Percentiles rank a stretch among this genome's conserved stretches.
Evolutionary conservation across 2,797 vertebrate species (phyloP).

Genomic region (Orientallactaga sibirica): DNA sequence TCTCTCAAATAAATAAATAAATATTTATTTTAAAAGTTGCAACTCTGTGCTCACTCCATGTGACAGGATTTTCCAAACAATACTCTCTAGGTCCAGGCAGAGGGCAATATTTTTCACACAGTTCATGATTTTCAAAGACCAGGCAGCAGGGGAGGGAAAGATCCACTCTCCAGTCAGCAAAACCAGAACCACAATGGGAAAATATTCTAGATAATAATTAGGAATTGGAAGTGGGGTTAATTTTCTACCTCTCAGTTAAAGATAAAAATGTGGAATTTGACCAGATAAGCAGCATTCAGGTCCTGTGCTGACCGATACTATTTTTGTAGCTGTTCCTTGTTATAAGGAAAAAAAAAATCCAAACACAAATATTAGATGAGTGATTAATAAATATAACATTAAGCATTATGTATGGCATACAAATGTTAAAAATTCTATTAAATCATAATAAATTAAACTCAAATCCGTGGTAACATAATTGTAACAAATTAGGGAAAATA

Average conservation of each 20-base stretch:
- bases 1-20: too few relatives aligned
- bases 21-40: background rate
- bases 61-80: background rate
- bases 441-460: slow-evolving; percentile 4
- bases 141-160: background rate
- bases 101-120: background rate
- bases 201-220: background rate
- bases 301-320: background rate
- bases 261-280: background rate
- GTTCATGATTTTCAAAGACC: background rate
- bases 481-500: background rate
- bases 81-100: too few relatives aligned
- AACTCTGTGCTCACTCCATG: background rate
- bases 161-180: background rate
- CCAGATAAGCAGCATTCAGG: background rate
- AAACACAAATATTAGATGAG: background rate
- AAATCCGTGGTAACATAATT: background rate
- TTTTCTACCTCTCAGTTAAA: background rate
- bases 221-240: background rate
- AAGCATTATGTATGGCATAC: background rate
- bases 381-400: slow-evolving; percentile 2
- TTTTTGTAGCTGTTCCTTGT: background rate
- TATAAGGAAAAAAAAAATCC: background rate
- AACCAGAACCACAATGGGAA: background rate
- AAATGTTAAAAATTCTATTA: background rate